Evolutionary conservation across 2,113 vertebrate genomes (phyloP).

Genomic region (Gymnocephalus cernua): DNA sequence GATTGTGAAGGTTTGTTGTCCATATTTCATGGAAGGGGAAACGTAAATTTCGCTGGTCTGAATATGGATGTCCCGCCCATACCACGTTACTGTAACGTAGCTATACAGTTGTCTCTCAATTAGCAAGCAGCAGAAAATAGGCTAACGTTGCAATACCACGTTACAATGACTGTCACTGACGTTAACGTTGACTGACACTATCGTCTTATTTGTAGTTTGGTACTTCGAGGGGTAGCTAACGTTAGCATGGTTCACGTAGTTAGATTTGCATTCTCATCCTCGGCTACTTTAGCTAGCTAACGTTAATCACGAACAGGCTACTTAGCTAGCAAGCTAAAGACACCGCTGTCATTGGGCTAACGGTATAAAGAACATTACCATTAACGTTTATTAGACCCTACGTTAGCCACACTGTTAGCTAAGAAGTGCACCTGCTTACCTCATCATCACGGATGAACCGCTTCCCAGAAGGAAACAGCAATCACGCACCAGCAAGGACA

Average conservation of each 20-base stretch:
- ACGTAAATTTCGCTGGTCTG: neutral
- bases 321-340: neutral
- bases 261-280: slow-evolving; percentile 38
- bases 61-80: neutral
- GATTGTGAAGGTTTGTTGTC: neutral
- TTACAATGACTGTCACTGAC: neutral
- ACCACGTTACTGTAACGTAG: neutral
- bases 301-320: neutral
- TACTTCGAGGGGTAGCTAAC: neutral
- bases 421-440: slow-evolving; percentile 79
- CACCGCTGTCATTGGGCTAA: slow-evolving; percentile 5
- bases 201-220: slow-evolving; percentile 4
- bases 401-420: slow-evolving; percentile 58
- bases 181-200: neutral
- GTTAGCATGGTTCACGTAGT: neutral
- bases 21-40: neutral
- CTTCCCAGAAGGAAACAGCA: slow-evolving; percentile 59
- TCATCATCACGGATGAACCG: slow-evolving; percentile 75
- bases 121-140: neutral
- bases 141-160: neutral
- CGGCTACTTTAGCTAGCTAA: slow-evolving; percentile 17
- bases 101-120: neutral
- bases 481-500: slow-evolving; percentile 64
- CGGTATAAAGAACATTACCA: neutral
- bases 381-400: slow-evolving; percentile 41